Conservation (phyloP, 2,113 vertebrate genomes). For the Strix uralensis region DNA sequence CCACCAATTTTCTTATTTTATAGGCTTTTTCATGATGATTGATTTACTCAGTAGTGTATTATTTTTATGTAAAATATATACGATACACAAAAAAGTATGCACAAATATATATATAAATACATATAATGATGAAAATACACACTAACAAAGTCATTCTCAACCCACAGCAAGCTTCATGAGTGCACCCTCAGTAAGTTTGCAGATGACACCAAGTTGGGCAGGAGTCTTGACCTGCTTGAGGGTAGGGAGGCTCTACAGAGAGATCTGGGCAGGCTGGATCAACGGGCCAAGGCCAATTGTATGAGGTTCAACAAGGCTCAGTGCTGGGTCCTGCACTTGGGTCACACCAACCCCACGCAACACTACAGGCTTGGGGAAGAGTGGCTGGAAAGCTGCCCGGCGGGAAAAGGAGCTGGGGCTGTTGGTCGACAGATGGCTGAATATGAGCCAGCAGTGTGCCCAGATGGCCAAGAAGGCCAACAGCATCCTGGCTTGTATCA, state of each 20-base stretch:
- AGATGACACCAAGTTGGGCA: fast-evolving
- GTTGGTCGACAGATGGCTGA: background rate
- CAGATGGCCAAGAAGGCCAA: background rate
- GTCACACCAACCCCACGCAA: no score
- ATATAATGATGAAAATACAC: background rate
- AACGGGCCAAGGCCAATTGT: no score
- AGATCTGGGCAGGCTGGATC: no score
- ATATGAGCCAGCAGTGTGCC: background rate
- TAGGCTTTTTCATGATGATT: background rate
- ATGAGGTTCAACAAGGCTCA: no score
- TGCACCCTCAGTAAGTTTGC: background rate
- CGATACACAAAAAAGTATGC: background rate
- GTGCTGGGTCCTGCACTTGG: no score
- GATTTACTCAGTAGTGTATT: background rate
- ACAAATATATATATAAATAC: background rate
- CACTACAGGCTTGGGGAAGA: no score
- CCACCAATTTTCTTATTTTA: background rate
- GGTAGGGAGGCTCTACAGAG: no score
- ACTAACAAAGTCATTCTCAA: background rate
- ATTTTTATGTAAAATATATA: background rate
- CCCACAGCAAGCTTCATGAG: background rate
- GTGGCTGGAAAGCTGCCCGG: background rate
- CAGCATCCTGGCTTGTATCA: background rate
- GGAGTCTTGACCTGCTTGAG: background rate
- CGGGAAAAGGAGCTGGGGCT: background rate